Evolutionary conservation across 2,888 invertebrate genomes (phyloP).

Genomic region (Odontothrips loti): DNA sequence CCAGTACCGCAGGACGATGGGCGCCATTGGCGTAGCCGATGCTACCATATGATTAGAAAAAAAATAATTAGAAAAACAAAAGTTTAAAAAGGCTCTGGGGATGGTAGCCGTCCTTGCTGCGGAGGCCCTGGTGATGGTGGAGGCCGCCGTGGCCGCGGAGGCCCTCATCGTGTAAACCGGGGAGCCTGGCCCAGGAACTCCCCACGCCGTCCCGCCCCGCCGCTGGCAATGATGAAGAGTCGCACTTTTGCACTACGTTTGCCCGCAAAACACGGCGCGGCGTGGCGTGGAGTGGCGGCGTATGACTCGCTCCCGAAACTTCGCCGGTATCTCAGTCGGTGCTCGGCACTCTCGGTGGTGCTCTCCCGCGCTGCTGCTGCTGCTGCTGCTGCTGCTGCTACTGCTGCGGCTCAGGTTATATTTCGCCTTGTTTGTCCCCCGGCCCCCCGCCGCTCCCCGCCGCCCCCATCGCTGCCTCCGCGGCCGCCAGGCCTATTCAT

Average conservation of each 20-base stretch:
- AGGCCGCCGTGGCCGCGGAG: background rate
- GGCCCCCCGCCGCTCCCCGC: background rate
- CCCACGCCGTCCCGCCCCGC: background rate
- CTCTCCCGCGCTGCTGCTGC: background rate
- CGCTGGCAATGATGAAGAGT: slow-evolving; percentile 7
- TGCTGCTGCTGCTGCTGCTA: background rate
- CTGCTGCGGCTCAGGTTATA: background rate
- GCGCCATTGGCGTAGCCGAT: no score
- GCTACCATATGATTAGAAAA: no score
- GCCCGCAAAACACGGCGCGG: slow-evolving; percentile 1
- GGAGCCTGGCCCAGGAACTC: background rate
- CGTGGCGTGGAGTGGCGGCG: background rate
- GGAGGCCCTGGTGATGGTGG: no score
- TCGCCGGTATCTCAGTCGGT: slow-evolving; percentile 8
- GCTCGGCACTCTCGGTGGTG: background rate
- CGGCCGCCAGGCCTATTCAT: background rate
- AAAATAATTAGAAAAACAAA: no score
- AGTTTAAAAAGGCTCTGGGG: no score
- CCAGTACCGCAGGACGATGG: no score
- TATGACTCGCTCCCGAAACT: slow-evolving; percentile 1
- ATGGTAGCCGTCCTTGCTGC: no score
- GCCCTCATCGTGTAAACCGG: background rate
- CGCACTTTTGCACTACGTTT: slow-evolving; percentile 16
- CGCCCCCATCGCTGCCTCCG: no score
- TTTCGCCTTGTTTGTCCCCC: slow-evolving; percentile 1